Base-by-base conservation (phyloP, 2,888 invertebrate genomes). In the Dione juno region DNA sequence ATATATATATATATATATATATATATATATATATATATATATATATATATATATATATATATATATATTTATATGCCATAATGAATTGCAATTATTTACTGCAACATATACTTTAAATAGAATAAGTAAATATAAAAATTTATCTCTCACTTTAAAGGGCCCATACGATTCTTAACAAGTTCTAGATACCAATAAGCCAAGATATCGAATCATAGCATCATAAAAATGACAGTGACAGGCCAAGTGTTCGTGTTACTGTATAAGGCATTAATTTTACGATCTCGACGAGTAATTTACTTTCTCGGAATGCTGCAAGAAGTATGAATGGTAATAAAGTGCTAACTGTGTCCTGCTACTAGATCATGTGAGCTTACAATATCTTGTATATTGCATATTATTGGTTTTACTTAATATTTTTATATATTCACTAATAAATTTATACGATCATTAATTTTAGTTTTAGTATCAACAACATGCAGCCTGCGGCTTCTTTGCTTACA, bases 391-490 rank as follows among this genome's bases (percentile, higher is more conserved):
- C 79, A 78, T 77, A 78, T 75, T 82, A 79, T 85, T 88, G 88
- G 86, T 88, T 89, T 89, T 90, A 90, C 84, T 84, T 75, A 77
- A 82, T 83, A 83, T 89, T 89, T 89, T 91, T 88, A 89, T 87
- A 84, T 80, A 78, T 80, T 84, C 73, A 80, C 87, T 88, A 88
- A 89, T 90, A 91, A 92, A 88, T 89, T 88, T 88, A 90, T 89
- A 87, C 84, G 87, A 87, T 85, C 89, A 88, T 91, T 87, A 91
- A 90, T 92, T 90, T 88, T 84, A 87, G 87, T 89, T 92, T 91
- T 87, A 91, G 82, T 87, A 83, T 85, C 81, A 75, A 69, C 73
- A 70, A 73, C 74, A 76, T 73, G 78, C 76, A 81, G 84, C 84
- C 75, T 72, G 77, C 75, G 84, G 88, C 89, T 86, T 84, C 86